phyloP scores from a whole-genome alignment of 2,113 vertebrate genomes.

The Malurus elegans region DNA sequence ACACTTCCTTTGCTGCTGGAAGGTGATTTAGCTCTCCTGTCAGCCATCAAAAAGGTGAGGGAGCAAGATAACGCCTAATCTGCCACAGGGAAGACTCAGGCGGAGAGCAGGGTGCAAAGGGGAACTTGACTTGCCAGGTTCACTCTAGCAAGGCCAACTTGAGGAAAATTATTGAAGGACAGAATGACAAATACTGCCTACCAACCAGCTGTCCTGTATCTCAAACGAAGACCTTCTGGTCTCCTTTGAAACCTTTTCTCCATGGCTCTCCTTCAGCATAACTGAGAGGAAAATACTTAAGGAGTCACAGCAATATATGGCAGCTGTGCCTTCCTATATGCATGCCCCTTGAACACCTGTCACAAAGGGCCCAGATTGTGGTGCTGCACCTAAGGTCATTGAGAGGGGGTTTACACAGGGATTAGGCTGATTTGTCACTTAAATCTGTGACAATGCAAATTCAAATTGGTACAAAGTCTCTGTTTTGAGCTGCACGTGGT shows the following conservation, averaged over 20 bases:
- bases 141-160: background rate
- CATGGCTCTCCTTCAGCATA: background rate
- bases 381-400: background rate
- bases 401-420: background rate
- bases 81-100: background rate
- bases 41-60: background rate
- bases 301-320: rapidly evolving
- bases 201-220: background rate
- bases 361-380: background rate
- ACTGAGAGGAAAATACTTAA: background rate
- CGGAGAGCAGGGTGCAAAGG: background rate
- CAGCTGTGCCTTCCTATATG: background rate
- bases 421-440: background rate
- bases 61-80: background rate
- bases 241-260: background rate
- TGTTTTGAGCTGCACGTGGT: background rate
- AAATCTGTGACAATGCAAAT: background rate
- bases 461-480: background rate
- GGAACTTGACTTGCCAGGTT: background rate
- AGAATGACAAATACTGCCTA: background rate
- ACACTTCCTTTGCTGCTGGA: background rate
- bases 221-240: background rate
- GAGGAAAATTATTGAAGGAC: background rate
- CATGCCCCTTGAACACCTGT: too few relatives aligned
- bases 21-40: background rate